Conservation (phyloP, 1,140 invertebrate genomes). For the Tribolium castaneum region DNA sequence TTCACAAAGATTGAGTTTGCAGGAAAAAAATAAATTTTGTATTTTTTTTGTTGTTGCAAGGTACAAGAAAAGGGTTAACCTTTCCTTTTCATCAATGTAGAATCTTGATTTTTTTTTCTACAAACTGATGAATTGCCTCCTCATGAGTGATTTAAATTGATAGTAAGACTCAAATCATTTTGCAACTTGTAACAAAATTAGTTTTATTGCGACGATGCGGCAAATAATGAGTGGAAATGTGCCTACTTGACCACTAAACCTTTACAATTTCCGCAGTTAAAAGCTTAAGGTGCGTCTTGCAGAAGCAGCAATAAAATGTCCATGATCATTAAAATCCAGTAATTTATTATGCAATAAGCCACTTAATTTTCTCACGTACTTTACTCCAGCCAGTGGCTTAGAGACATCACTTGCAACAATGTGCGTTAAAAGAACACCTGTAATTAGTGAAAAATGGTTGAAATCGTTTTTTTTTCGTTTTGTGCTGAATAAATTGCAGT, state of each 20-base stretch:
- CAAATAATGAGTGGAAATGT: neutral
- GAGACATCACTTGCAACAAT: too few relatives aligned
- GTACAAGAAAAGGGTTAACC: too few relatives aligned
- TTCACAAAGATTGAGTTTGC: too few relatives aligned
- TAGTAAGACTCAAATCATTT: too few relatives aligned
- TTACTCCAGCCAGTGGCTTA: neutral
- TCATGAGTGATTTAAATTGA: too few relatives aligned
- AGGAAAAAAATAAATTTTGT: too few relatives aligned
- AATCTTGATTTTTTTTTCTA: too few relatives aligned
- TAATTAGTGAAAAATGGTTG: neutral
- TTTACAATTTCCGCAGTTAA: neutral
- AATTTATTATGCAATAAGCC: neutral
- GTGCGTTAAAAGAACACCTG: neutral
- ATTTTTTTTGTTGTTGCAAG: too few relatives aligned
- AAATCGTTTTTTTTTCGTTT: neutral
- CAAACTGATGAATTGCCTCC: too few relatives aligned
- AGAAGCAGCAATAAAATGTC: neutral
- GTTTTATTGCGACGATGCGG: neutral
- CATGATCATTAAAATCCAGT: neutral
- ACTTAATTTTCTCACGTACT: neutral
- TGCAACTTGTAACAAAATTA: neutral
- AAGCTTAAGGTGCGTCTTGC: neutral
- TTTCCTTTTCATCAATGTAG: too few relatives aligned
- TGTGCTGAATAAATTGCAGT: neutral
- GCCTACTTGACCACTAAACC: neutral